phyloP scores from a whole-genome alignment of 1,140 invertebrate genomes.

The Drosophila aff. region DNA sequence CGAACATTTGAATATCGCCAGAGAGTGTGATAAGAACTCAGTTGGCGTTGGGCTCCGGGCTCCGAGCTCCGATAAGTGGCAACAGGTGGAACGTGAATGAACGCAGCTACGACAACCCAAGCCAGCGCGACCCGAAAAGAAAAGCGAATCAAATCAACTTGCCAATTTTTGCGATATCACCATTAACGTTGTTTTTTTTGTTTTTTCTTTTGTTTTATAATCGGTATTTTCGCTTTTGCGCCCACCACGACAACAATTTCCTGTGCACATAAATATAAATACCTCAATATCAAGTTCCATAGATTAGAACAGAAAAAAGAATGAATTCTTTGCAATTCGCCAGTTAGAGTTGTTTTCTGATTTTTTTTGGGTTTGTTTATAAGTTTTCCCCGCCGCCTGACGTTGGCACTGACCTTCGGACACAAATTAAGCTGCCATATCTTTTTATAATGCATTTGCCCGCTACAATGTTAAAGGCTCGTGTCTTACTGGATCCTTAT shows the following conservation, averaged over 20 bases:
- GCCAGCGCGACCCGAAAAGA: conserved; percentile 17
- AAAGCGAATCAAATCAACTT: conserved; percentile 34
- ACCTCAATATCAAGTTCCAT: conserved; percentile 66
- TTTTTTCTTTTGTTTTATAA: conserved; percentile 24
- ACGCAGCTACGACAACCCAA: conserved; percentile 57
- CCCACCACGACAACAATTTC: conserved; percentile 58
- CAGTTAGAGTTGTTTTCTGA: conserved; percentile 34
- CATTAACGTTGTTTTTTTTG: conserved; percentile 20
- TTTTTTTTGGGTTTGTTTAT: conserved; percentile 29
- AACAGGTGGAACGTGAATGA: conserved; percentile 77
- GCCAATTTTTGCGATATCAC: conserved; percentile 39
- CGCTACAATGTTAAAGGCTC: conserved; percentile 7
- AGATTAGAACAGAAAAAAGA: conserved; percentile 49
- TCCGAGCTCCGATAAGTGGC: conserved; percentile 23
- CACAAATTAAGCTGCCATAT: conserved; percentile 65
- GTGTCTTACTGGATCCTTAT: conserved; percentile 3
- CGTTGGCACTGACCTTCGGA: conserved; percentile 71
- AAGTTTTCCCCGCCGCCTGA: conserved; percentile 39
- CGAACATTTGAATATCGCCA: conserved; percentile 57
- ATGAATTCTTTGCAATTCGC: conserved; percentile 16
- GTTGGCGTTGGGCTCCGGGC: neutral
- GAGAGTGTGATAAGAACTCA: conserved; percentile 51
- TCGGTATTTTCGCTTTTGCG: conserved; percentile 27
- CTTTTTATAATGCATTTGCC: conserved; percentile 18
- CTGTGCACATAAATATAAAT: conserved; percentile 75